phyloP scores from a whole-genome alignment of 2,797 vertebrate genomes.

The Crocodylus rhombifer region DNA sequence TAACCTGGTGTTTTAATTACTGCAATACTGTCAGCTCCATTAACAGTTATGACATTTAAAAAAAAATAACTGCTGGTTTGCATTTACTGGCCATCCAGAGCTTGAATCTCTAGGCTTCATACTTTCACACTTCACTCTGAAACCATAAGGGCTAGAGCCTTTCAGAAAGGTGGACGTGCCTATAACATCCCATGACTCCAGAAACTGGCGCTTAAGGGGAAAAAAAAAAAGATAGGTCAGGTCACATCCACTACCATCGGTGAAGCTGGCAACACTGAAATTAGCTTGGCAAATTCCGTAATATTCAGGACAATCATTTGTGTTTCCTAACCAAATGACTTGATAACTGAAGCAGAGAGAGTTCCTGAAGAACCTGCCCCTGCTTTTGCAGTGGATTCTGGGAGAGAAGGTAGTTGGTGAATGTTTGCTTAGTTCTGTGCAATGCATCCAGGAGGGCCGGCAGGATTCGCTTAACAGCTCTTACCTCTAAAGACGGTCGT shows the following conservation, averaged over 20 bases:
- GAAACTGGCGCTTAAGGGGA: background rate
- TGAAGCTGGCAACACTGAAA: background rate
- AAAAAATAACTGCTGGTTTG: background rate
- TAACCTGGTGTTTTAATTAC: background rate
- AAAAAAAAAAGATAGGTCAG: background rate
- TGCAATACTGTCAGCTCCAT: background rate
- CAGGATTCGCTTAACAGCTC: background rate
- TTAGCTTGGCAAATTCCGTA: background rate
- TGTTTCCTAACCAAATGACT: too few species aligned
- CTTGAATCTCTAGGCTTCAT: background rate
- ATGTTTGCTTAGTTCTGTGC: background rate
- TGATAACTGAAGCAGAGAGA: background rate
- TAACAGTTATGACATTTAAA: background rate
- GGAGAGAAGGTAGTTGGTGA: background rate
- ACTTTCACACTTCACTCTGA: background rate
- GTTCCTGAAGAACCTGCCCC: background rate
- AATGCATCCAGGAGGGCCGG: background rate
- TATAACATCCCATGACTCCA: background rate
- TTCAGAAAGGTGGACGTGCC: background rate
- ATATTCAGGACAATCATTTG: background rate
- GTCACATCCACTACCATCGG: background rate
- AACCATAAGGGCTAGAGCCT: background rate
- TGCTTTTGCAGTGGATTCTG: background rate
- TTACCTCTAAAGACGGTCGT: background rate
- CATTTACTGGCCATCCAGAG: background rate